Evolutionary conservation across 2,888 invertebrate genomes (phyloP), one percentile per base, ranked within the genome.

Genomic region (Rhogogaster chlorosoma): DNA sequence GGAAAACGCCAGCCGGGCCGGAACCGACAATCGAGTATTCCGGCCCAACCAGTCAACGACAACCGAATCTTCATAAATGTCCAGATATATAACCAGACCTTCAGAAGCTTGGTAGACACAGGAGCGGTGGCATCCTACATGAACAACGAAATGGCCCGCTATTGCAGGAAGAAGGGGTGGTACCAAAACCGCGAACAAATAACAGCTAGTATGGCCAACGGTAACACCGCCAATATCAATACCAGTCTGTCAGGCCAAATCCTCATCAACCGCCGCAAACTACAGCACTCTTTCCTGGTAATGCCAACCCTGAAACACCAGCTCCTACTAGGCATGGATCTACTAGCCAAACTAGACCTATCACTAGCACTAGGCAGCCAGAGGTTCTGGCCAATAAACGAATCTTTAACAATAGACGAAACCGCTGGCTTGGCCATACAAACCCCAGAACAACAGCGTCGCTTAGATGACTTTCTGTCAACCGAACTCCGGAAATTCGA

Each of bases 321-420:
- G 9, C 7, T 10, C 9, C 1, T 42, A 3, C 42, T 10, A 3
- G 42, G 42, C 42, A 42, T 42, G 42, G 42, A 42, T 1, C 7
- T 42, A 42, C 42, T 42, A 42, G 42, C 6, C 0, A 42, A 42
- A 6, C 42, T 73, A 36, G 18, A 32, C 38, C 42, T 18, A 29
- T 4, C 1, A 29, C 5, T 22, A 15, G 29, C 67, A 7, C 9
- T 42, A 5, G 9, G 29, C 67, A 10, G 9, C 29, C 26, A 42
- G 9, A 86, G 96, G 94, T n/a, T n/a, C n/a, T n/a, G 88, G 18
- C 73, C 36, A 1, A 36, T 12, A 32, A 7, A n/a, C 96, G 95
- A 73, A 9, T 3, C 38, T 3, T 18, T 32, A 1, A 42, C 10
- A 6, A 42, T 9, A 1, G 42, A 42, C 1, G 1, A 7, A 0